Evolutionary conservation across 2,113 vertebrate genomes (phyloP), one percentile per base, ranked within the genome.

Genomic region (Turdus rufiventris): DNA sequence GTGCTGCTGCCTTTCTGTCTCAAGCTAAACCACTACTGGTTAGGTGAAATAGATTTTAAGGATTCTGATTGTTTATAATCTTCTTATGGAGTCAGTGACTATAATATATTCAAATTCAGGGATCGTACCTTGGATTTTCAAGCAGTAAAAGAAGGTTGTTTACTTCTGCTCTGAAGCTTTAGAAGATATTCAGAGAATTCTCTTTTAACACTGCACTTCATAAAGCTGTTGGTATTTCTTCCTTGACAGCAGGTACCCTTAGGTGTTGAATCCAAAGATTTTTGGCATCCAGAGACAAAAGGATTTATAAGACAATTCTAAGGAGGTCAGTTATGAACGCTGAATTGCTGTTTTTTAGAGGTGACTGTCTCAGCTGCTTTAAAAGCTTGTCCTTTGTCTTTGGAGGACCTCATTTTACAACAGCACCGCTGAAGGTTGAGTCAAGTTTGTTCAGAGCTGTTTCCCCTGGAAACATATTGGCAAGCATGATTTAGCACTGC

Each of bases 391-490:
- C 79, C 63, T 90, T 70, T 91, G 60, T 62, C 81, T 95, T 92
- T 85, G 63, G 47, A 91, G 56, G 16, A 33, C 71, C 71, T 88
- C 50, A 9, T 65, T 88, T 94, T 72, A 68, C 85, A 91, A 3
- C 28, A 86, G 29, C 81, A 45, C n/a, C 2, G 18, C 73, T 70
- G 82, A 94, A 88, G 88, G 70, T 58, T 94, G 85, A 81, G 79
- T 89, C 75, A 92, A 88, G 92, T 95, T 94, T 92, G 73, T 92
- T 94, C 93, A 47, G 88, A 80, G 79, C 71, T 74, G 79, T 91
- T 92, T 91, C 96, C 94, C 85, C 54, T 94, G 90, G 94, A 96
- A 96, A 96, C 79, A 0, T 77, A 58, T 23, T 90, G 92, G 85
- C 90, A 89, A 65, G 85, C 24, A 7, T 62, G 79, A 77, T 86